These are phyloP conservation scores for Papilio polytes DNA, from an alignment of 1,140 invertebrate species.

Conservation along the genomic window DNA sequence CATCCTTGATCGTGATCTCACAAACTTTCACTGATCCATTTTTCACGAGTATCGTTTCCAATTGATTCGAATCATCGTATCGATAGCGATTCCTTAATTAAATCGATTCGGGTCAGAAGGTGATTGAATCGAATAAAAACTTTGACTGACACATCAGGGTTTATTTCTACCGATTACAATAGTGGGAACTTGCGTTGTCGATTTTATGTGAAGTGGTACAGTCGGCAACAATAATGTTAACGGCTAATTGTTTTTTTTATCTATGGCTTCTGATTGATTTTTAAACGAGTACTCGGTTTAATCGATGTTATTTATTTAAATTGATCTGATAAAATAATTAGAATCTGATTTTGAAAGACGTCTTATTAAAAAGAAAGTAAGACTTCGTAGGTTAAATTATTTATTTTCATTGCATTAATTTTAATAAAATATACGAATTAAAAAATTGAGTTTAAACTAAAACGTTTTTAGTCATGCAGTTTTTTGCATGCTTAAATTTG, in stretches of 20 bases:
- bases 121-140: constrained; percentile 51
- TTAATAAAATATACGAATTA: no score
- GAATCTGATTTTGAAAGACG: neutral
- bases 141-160: constrained; percentile 57
- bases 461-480: neutral
- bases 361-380: neutral
- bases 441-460: neutral
- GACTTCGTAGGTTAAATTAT: neutral
- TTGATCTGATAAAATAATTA: constrained; percentile 14
- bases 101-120: constrained; percentile 51
- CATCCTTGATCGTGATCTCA: constrained; percentile 40
- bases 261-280: constrained; percentile 23
- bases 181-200: constrained; percentile 36
- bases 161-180: constrained; percentile 43
- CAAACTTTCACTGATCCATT: constrained; percentile 45
- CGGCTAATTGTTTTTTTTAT: constrained; percentile 34
- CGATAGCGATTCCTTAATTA: constrained; percentile 53
- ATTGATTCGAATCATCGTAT: constrained; percentile 45
- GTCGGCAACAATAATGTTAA: constrained; percentile 7
- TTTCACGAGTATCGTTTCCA: constrained; percentile 42
- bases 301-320: neutral
- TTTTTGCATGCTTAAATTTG: neutral
- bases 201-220: constrained; percentile 35
- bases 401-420: no score
- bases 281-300: neutral